Evolutionary conservation across 2,797 vertebrate species (phyloP), one percentile per base, ranked within the genome.

Genomic region (Rhinophrynus dorsalis): DNA sequence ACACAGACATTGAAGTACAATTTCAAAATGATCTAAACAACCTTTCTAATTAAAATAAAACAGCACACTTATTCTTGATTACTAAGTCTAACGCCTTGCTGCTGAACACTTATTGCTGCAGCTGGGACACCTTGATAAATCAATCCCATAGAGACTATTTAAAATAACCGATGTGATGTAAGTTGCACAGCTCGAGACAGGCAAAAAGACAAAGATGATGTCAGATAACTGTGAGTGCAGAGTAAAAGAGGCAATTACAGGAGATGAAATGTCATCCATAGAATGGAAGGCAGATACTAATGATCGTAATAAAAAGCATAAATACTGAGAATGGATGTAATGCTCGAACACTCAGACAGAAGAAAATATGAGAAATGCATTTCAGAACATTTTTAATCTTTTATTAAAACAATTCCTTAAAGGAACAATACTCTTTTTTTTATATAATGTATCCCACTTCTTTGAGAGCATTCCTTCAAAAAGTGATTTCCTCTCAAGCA

Each of bases 361-460:
- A 30, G 15, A 17, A 12, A 54, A 51, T 18, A 33, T 6, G 40
- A n/a, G 12, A 2, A 33, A 45, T 2, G 24, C 21, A 37, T 67
- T 52, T 44, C 18, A 38, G 15, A 27, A 47, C 27, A 23, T 44
- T 6, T 12, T 55, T 11, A 40, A 52, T 27, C 33, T 38, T 23
- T 27, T 35, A 26, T 40, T 60, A 52, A 61, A 60, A 61, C 33
- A 44, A n/a, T n/a, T n/a, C n/a, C n/a, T n/a, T n/a, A n/a, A n/a
- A n/a, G n/a, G n/a, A n/a, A n/a, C n/a, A n/a, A n/a, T n/a, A n/a
- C n/a, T n/a, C n/a, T n/a, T n/a, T n/a, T n/a, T n/a, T n/a, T n/a
- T n/a, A n/a, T n/a, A n/a, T n/a, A n/a, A n/a, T n/a, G n/a, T n/a
- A n/a, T n/a, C n/a, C n/a, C n/a, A n/a, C n/a, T n/a, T n/a, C n/a